Conservation (phyloP, 2,797 vertebrate species). For the Scyliorhinus canicula region DNA sequence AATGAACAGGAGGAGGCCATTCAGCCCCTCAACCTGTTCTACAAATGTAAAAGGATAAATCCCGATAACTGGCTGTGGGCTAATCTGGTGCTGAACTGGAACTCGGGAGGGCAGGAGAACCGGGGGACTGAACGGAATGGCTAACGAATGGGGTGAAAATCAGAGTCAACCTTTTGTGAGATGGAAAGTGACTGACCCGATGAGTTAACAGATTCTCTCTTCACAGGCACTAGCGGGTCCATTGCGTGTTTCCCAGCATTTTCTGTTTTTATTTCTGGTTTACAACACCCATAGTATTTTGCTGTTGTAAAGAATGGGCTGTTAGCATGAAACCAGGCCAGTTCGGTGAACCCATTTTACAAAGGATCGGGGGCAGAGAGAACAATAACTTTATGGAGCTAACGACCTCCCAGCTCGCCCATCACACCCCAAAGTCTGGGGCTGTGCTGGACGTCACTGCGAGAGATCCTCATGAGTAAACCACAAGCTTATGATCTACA, state of each 20-base stretch:
- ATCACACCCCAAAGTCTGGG: no score
- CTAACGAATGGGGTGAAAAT: background rate
- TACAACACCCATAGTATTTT: background rate
- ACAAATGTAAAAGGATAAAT: background rate
- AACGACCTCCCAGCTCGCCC: background rate
- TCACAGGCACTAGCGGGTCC: background rate
- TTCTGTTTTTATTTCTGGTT: background rate
- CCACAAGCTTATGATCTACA: background rate
- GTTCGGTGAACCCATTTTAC: background rate
- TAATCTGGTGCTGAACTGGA: background rate
- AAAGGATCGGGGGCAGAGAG: background rate
- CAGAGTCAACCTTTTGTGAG: background rate
- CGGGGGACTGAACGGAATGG: background rate
- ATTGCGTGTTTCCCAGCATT: background rate
- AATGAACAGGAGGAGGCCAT: background rate
- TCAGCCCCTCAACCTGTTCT: background rate
- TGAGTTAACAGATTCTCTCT: background rate
- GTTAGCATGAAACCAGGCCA: background rate
- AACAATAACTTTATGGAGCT: background rate
- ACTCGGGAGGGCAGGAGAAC: background rate
- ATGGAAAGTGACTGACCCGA: background rate
- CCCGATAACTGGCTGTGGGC: background rate
- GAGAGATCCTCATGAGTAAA: background rate
- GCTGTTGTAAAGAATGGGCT: background rate
- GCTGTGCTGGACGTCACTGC: background rate